phyloP scores from a whole-genome alignment of 2,888 invertebrate species.

The Sarcophaga subvicina region DNA sequence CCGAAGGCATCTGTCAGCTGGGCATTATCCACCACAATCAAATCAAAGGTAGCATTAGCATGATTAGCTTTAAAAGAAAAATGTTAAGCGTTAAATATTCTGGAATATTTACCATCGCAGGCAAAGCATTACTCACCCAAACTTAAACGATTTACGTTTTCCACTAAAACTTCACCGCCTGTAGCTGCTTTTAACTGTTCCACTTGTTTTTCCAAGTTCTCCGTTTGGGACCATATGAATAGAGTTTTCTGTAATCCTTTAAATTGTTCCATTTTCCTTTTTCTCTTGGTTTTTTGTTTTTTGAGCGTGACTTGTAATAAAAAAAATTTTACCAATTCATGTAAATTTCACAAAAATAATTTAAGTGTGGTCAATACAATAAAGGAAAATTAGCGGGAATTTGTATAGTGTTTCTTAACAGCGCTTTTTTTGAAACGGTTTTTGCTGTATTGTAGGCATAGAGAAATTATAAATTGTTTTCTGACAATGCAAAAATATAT shows the following conservation, averaged over 20 bases:
- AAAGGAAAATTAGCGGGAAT: too few relatives aligned
- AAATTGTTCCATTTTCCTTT: constrained; percentile 78
- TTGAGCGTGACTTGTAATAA: too few relatives aligned
- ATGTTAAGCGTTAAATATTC: constrained; percentile 12
- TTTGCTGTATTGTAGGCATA: too few relatives aligned
- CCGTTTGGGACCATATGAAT: constrained; percentile 84
- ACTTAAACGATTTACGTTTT: constrained; percentile 85
- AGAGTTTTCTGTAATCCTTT: constrained; percentile 83
- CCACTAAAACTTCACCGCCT: constrained; percentile 83
- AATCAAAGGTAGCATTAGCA: constrained; percentile 84
- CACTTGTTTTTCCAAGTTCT: constrained; percentile 83
- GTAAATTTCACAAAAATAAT: constrained; percentile 21
- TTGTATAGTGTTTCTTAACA: too few relatives aligned
- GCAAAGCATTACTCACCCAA: constrained; percentile 83
- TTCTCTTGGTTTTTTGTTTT: constrained; percentile 15
- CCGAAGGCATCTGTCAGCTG: constrained; percentile 82
- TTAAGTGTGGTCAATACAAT: too few relatives aligned
- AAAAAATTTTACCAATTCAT: constrained; percentile 36
- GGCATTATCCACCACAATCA: constrained; percentile 82
- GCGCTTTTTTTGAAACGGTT: too few relatives aligned
- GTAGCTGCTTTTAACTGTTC: constrained; percentile 83
- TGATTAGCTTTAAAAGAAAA: constrained; percentile 82
- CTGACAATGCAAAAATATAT: too few relatives aligned
- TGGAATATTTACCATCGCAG: constrained; percentile 10
- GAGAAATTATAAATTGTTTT: too few relatives aligned